A percentile compares a stretch with the other conserved stretches of the same genome.
Conservation (phyloP, 2,888 invertebrate species). For the Eustalomyia histrio region DNA sequence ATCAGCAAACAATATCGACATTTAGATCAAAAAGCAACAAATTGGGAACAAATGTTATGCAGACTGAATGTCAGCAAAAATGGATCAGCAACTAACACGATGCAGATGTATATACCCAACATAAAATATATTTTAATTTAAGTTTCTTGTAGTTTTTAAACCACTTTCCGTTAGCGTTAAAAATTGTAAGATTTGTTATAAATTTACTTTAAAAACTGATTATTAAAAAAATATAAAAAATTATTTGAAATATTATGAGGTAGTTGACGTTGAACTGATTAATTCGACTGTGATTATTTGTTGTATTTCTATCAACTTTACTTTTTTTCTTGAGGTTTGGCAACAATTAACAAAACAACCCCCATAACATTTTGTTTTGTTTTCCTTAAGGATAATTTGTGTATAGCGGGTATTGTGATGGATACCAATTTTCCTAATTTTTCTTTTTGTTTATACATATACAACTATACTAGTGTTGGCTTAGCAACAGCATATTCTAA, state of each 20-base stretch:
- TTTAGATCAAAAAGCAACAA: slow-evolving; percentile 5
- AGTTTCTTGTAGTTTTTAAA: background rate
- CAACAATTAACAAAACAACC: slow-evolving; percentile 23
- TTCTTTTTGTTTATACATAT: slow-evolving; percentile 34
- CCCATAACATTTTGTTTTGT: slow-evolving; percentile 41
- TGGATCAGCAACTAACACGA: background rate
- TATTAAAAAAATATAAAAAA: slow-evolving; percentile 58
- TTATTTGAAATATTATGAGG: slow-evolving; percentile 66
- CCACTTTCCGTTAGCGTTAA: background rate
- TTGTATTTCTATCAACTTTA: background rate
- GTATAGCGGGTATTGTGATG: slow-evolving; percentile 48
- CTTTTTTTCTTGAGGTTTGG: slow-evolving; percentile 9
- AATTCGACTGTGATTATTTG: slow-evolving; percentile 17
- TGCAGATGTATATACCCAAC: background rate
- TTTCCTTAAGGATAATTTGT: slow-evolving; percentile 58
- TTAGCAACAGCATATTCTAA: slow-evolving; percentile 51
- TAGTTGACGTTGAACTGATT: slow-evolving; percentile 57
- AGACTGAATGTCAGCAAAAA: background rate
- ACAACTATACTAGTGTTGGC: slow-evolving; percentile 44
- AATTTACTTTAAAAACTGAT: background rate
- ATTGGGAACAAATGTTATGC: background rate
- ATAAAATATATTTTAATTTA: slow-evolving; percentile 4
- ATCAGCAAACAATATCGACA: background rate
- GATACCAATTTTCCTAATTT: slow-evolving; percentile 42
- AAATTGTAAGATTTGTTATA: slow-evolving; percentile 1